Percentiles rank a stretch among this genome's conserved stretches.
Conservation (phyloP, 2,888 invertebrate genomes). For the Drosophila paramelanica region DNA sequence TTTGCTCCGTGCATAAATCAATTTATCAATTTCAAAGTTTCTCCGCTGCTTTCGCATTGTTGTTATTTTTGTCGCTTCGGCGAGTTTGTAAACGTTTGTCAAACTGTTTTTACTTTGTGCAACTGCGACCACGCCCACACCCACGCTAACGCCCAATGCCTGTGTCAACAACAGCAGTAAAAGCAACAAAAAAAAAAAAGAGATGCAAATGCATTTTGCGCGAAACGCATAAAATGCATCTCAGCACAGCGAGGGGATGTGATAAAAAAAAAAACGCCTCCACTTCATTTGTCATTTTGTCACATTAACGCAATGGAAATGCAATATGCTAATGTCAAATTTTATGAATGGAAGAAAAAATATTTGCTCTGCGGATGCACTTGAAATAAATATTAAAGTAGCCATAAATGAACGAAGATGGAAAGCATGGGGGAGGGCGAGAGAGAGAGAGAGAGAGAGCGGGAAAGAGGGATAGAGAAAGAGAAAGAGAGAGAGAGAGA, state of each 20-base stretch:
- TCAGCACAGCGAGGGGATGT: slow-evolving; percentile 13
- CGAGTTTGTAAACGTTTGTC: slow-evolving; percentile 76
- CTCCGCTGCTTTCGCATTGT: slow-evolving; percentile 41
- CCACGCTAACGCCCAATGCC: slow-evolving; percentile 12
- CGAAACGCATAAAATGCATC: slow-evolving; percentile 67
- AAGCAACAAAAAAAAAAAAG: slow-evolving; percentile 15
- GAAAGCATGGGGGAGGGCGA: not conserved
- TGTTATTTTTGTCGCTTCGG: slow-evolving; percentile 54
- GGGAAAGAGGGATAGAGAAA: not conserved
- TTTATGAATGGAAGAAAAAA: slow-evolving; percentile 73
- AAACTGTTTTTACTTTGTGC: slow-evolving; percentile 76
- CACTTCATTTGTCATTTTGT: slow-evolving; percentile 83
- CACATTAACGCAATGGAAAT: slow-evolving; percentile 84
- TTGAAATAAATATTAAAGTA: slow-evolving; percentile 58
- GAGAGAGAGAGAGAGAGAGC: too few species aligned
- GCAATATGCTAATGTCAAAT: slow-evolving; percentile 80
- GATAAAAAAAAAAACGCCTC: slow-evolving; percentile 18
- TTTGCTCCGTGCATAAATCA: slow-evolving; percentile 71
- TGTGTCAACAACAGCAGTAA: slow-evolving; percentile 42
- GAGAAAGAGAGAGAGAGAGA: too few species aligned
- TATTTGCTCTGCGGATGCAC: slow-evolving; percentile 62
- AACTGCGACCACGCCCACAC: slow-evolving; percentile 27
- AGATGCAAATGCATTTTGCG: slow-evolving; percentile 75
- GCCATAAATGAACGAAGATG: slow-evolving; percentile 3
- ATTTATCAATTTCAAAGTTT: slow-evolving; percentile 78